These are phyloP conservation scores for Allolobophora icterica DNA, from an alignment of 2,888 invertebrate species.

Conservation along the genomic window DNA sequence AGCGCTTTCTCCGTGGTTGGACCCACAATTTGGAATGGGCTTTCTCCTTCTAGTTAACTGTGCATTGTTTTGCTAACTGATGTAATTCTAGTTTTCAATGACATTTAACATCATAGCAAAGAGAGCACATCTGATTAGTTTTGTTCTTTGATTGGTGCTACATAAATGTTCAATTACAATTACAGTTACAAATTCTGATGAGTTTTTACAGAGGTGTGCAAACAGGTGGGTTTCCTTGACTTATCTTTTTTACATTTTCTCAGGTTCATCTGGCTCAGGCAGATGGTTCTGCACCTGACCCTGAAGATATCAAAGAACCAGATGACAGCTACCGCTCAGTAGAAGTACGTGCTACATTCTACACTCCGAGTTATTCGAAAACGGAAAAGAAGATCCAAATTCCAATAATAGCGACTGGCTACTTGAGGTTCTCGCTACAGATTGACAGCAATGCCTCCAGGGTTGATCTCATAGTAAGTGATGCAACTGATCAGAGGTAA, in stretches of 20 bases:
- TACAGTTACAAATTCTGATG: neutral
- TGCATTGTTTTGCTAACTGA: no score
- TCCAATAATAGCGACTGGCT: neutral
- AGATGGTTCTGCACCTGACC: neutral
- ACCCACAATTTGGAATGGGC: no score
- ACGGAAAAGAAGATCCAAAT: neutral
- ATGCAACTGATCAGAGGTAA: neutral
- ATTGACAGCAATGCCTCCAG: constrained; percentile 17
- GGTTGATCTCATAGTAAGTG: neutral
- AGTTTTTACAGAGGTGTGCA: neutral
- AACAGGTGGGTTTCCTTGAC: neutral
- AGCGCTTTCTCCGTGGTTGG: no score
- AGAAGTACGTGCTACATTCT: neutral
- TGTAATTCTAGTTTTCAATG: no score
- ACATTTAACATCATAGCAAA: no score
- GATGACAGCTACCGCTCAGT: neutral
- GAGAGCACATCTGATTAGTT: no score
- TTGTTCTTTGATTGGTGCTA: no score
- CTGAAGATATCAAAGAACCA: constrained; percentile 19
- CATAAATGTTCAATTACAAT: no score
- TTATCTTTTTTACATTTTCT: no score
- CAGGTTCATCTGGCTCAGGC: constrained; percentile 28
- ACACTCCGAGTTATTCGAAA: neutral
- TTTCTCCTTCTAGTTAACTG: no score
- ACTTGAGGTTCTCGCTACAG: neutral